Conservation (phyloP, 1,140 invertebrate species). For the Sycobia sp. region DNA sequence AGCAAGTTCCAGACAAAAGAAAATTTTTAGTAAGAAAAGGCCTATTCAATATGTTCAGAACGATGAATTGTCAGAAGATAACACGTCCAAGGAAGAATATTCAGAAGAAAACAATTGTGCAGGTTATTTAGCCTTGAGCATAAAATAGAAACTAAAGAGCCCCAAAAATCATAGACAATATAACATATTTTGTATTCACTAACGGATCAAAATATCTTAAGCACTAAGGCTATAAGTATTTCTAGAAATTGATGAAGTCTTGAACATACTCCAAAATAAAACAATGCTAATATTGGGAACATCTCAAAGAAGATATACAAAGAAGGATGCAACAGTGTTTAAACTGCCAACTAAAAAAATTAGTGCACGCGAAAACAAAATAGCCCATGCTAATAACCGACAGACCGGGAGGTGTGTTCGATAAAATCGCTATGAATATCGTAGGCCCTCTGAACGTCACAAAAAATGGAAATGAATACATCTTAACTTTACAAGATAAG, state of each 20-base stretch:
- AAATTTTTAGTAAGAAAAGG: no score
- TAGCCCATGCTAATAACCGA: constrained; percentile 13
- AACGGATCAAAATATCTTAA: constrained; percentile 20
- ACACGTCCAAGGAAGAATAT: not conserved
- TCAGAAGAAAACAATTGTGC: not conserved
- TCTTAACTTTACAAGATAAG: constrained; percentile 13
- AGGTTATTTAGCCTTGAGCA: no score
- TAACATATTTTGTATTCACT: no score
- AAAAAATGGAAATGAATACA: constrained; percentile 4
- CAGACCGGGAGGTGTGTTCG: constrained; percentile 5
- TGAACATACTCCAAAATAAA: constrained; percentile 2
- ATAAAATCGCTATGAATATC: constrained; percentile 21
- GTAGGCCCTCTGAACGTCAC: constrained; percentile 1
- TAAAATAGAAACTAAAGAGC: not conserved
- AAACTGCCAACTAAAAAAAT: no score
- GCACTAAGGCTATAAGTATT: constrained; percentile 23
- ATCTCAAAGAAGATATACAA: no score
- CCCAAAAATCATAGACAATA: no score
- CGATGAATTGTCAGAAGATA: not conserved
- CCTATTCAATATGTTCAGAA: not conserved
- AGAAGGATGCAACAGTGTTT: no score
- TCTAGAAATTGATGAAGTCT: constrained; percentile 18
- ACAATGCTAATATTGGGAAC: constrained; percentile 8
- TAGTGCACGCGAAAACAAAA: no score
- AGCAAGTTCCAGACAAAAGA: not conserved